Percentiles rank a stretch among this genome's conserved stretches.
Conservation (phyloP, 2,113 vertebrate genomes). For the Osmerus mordax region DNA sequence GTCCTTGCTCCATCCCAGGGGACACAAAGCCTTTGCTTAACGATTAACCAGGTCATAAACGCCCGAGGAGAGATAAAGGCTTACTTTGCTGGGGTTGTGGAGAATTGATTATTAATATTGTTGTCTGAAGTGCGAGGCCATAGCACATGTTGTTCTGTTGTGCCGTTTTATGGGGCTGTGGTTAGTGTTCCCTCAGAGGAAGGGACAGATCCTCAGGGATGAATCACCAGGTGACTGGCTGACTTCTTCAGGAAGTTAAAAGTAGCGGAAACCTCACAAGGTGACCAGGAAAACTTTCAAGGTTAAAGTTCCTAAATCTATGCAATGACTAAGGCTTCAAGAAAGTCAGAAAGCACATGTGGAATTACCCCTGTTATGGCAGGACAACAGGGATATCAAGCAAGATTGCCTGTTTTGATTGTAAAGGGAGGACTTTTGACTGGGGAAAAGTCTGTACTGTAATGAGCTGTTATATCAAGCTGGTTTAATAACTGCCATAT, state of each 20-base stretch:
- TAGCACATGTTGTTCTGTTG: conserved; percentile 57
- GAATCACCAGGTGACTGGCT: conserved; percentile 25
- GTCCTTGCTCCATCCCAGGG: conserved; percentile 68
- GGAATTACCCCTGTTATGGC: not conserved
- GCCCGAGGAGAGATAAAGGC: conserved; percentile 62
- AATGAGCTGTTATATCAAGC: not conserved
- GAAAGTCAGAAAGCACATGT: not conserved
- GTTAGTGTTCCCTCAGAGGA: conserved; percentile 40
- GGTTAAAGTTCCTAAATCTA: conserved; percentile 24
- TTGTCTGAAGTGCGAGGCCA: conserved; percentile 51
- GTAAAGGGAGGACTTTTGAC: too few relatives aligned
- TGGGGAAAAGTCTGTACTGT: not conserved
- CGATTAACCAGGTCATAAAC: conserved; percentile 76
- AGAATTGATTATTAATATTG: conserved; percentile 71
- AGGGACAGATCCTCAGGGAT: conserved; percentile 8
- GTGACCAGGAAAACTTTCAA: conserved; percentile 42
- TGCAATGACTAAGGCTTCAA: not conserved
- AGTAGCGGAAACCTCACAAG: not conserved
- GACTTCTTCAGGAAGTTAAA: conserved; percentile 15
- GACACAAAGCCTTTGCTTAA: conserved; percentile 72
- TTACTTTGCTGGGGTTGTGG: conserved; percentile 44
- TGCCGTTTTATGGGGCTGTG: conserved; percentile 51
- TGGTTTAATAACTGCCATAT: not conserved
- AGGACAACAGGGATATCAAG: too few relatives aligned
- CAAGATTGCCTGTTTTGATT: too few relatives aligned